Evolutionary conservation across 2,113 vertebrate genomes (phyloP), one percentile per base, ranked within the genome.

Genomic region (Vulpes vulpes): DNA sequence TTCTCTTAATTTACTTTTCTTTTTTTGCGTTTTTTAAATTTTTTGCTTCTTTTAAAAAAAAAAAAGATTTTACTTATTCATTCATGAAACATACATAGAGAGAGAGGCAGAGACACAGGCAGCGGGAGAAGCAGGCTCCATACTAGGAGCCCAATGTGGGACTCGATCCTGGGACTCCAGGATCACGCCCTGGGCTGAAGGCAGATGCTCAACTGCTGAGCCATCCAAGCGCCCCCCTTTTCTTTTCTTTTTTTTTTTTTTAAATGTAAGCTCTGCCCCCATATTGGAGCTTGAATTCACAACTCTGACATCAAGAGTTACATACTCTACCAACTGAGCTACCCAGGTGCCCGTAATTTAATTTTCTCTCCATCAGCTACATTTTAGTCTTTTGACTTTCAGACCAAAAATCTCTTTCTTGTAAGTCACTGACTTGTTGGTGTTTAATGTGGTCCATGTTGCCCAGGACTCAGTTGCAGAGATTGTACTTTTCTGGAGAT

Each of bases 401-500:
- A 92, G 60, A 90, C 43, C 1, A 6, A 69, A 92, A 64, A 32
- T 51, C 32, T 12, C 25, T 91, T 81, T 65, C 65, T 81, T 89
- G 10, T 55, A 81, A 60, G 32, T 35, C 53, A 55, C 62, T 87
- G 27, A 74, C 35, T 86, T 65, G 60, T 69, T 27, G 0, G 67
- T 96, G 55, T 91, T 55, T 91, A 92, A 65, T 25, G 5, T 89
- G 8, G 86, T 27, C 80, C 51, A 57, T 93, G 88, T 82, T 94
- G 67, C 30, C 78, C 16, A 27, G 74, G 11, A 49, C 10, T 67
- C 55, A 76, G 43, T 90, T 94, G 25, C 60, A 89, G 91, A 97
- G 95, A 82, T 91, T 80, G 11, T 0, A 4, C 73, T 96, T 84
- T 97, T 96, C 76, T 2, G 76, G 88, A 93, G 73, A 55, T 81